Evolutionary conservation across 2,797 vertebrate genomes (phyloP), one percentile per base, ranked within the genome.

Genomic region (Moxostoma hubbsi): DNA sequence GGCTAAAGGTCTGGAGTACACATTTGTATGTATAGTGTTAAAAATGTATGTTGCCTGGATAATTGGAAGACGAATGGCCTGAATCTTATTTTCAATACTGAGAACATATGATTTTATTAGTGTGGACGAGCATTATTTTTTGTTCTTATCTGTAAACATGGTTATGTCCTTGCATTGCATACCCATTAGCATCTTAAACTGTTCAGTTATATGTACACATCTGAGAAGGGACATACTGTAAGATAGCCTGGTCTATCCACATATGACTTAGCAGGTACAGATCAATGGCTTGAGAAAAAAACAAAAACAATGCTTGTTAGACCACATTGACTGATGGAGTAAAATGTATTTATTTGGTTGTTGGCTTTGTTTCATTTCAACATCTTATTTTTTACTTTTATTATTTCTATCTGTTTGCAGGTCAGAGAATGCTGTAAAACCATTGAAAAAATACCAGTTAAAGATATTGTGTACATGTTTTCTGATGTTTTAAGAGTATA

Each of bases 361-460:
- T 83, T 91, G 83, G 86, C 84, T 84, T 83, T 80, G 84, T 88
- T 81, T 87, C 43, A 81, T 80, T 91, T 90, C 85, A 75, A 83
- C 83, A 82, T 75, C 80, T 84, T 81, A 84, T 83, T 88, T 85
- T 80, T 72, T 76, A 82, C 75, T 73, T 36, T 87, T 85, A 83
- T 81, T 82, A 89, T 91, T 90, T 86, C 88, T 90, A 95, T 97
- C 97, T 97, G 96, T 98, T 98, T 98, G 96, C 96, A 97, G 96
- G 95, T 96, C 94, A 97, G 97, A 97, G 95, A 95, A 96, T 90
- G 89, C 90, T 93, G 92, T 88, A 85, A 86, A 86, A 81, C 77
- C 80, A 81, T 89, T 90, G 82, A 86, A 84, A 89, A 75, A 84
- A 78, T 81, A 81, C 84, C 83, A 84, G 83, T 85, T 86, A 85